phyloP scores from a whole-genome alignment of 2,888 invertebrate species.

The Scaptodrosophila latifasciaeformis region DNA sequence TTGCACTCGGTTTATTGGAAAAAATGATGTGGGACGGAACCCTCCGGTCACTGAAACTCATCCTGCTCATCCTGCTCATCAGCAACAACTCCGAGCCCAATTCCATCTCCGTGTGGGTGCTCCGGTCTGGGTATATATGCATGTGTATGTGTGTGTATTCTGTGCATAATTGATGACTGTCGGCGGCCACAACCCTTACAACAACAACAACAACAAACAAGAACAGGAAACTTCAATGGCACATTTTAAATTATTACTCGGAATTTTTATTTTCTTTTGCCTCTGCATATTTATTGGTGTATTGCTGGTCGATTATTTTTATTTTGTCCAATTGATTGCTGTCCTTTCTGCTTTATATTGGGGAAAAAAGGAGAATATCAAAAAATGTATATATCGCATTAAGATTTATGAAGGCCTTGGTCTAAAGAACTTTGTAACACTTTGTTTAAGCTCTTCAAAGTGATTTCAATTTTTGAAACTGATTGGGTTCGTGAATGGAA shows the following conservation, averaged over 20 bases:
- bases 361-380: too few relatives aligned
- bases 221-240: conserved; percentile 31
- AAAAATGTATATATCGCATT: too few relatives aligned
- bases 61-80: neutral
- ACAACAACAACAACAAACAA: conserved; percentile 25
- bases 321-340: too few relatives aligned
- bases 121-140: too few relatives aligned
- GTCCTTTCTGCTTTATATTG: too few relatives aligned
- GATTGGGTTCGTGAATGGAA: too few relatives aligned
- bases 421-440: too few relatives aligned
- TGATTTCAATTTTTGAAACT: too few relatives aligned
- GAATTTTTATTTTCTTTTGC: conserved; percentile 6
- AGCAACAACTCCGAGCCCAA: neutral
- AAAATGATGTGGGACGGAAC: neutral
- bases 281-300: conserved; percentile 2
- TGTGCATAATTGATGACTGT: conserved; percentile 17
- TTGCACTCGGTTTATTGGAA: conserved; percentile 23
- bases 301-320: neutral
- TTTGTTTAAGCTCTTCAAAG: too few relatives aligned
- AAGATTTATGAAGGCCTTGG: too few relatives aligned
- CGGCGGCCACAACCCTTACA: conserved; percentile 5
- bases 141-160: neutral
- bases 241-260: conserved; percentile 44
- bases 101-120: too few relatives aligned
- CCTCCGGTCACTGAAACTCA: neutral